Conservation (phyloP, 2,113 vertebrate species). For the Todiramphus chloris region DNA sequence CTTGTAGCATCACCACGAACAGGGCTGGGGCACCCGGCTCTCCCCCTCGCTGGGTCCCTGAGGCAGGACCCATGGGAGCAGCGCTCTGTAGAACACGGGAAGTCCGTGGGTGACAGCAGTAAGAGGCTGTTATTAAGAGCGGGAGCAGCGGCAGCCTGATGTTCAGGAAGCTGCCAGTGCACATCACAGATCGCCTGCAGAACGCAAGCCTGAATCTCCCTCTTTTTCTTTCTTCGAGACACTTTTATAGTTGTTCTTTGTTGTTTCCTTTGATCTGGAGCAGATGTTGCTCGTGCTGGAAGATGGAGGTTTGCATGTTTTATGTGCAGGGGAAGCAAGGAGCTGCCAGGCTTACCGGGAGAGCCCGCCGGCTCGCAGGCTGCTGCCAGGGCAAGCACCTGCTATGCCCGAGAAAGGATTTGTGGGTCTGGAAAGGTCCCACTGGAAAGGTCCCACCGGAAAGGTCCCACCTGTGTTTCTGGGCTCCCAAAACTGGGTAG, state of each 20-base stretch:
- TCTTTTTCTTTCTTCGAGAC: background rate
- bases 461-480: background rate
- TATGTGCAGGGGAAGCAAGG: background rate
- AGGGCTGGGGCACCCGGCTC: background rate
- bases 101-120: background rate
- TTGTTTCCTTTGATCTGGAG: slow-evolving; percentile 51
- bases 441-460: background rate
- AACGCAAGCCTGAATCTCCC: background rate
- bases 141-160: background rate
- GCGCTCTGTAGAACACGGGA: background rate
- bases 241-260: slow-evolving; percentile 37
- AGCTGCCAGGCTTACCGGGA: background rate
- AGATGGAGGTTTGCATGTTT: slow-evolving; percentile 32
- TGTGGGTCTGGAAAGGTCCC: background rate
- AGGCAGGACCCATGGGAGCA: background rate
- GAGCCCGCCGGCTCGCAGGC: background rate
- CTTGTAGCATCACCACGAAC: accelerated
- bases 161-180: slow-evolving; percentile 8
- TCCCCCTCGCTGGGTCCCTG: accelerated
- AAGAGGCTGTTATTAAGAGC: background rate
- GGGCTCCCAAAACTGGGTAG: background rate
- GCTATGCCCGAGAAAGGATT: background rate
- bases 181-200: slow-evolving; percentile 21
- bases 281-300: slow-evolving; percentile 24
- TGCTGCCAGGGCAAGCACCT: background rate